Evolutionary conservation across 2,113 vertebrate genomes (phyloP).

Genomic region (Rostratula benghalensis): DNA sequence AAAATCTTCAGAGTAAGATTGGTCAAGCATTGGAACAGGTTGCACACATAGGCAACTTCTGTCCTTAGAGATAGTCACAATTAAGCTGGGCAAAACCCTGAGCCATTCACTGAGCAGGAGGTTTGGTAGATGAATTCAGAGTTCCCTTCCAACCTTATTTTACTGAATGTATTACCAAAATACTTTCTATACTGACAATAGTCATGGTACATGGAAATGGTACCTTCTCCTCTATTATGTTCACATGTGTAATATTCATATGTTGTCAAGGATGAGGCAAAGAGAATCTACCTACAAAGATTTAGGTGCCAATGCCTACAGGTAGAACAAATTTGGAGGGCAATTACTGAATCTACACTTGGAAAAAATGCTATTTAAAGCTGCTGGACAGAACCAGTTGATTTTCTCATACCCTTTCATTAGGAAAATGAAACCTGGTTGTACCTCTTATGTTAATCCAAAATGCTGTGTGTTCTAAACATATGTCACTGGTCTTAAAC

Average conservation of each 20-base stretch:
- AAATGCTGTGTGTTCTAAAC: background rate
- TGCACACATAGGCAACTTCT: background rate
- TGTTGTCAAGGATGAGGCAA: background rate
- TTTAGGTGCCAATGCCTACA: background rate
- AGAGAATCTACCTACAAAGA: background rate
- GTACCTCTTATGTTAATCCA: background rate
- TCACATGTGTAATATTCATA: background rate
- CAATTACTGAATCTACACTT: background rate
- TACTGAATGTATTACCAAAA: background rate
- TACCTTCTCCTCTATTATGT: background rate
- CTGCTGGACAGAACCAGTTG: background rate
- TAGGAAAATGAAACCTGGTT: background rate
- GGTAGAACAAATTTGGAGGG: background rate
- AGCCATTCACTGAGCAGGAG: background rate
- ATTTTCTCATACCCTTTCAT: background rate
- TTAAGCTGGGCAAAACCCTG: background rate
- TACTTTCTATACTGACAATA: background rate
- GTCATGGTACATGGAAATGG: background rate
- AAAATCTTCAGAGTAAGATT: background rate
- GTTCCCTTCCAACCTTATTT: background rate
- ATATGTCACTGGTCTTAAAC: background rate
- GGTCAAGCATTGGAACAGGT: background rate
- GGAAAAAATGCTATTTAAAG: background rate
- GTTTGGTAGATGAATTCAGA: background rate
- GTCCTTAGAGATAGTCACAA: background rate